phyloP scores from a whole-genome alignment of 53 echinoderm and acorn worm species.

The Astropecten irregularis region DNA sequence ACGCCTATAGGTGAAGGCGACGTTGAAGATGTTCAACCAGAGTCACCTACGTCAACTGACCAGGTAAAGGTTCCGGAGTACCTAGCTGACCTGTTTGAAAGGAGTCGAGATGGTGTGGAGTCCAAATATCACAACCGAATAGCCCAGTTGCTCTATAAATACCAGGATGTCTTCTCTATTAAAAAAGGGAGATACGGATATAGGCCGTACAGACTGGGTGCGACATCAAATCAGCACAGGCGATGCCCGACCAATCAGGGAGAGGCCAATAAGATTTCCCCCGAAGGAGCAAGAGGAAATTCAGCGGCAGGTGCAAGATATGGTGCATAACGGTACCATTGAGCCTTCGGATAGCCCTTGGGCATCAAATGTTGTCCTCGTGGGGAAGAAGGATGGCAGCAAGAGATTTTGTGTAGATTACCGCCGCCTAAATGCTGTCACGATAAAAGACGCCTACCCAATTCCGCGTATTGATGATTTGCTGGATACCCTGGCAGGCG shows the following conservation, averaged over 20 bases:
- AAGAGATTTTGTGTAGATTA: neutral
- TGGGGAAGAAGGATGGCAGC: neutral
- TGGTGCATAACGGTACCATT: slow-evolving; percentile 1
- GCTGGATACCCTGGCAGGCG: neutral
- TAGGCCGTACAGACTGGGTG: slow-evolving; percentile 38
- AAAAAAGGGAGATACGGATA: slow-evolving; percentile 34
- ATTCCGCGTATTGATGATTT: slow-evolving; percentile 1
- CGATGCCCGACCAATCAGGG: neutral
- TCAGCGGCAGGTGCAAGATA: slow-evolving; percentile 4
- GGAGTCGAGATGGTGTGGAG: neutral
- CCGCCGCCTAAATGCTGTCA: neutral
- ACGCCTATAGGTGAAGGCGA: slow-evolving; percentile 27
- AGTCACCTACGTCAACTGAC: too few relatives aligned
- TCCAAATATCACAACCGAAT: neutral
- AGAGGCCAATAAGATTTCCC: slow-evolving; percentile 42
- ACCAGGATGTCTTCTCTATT: too few relatives aligned
- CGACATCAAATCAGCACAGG: slow-evolving; percentile 49
- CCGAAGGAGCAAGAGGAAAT: slow-evolving; percentile 45
- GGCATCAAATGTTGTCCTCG: neutral
- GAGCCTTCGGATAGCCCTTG: slow-evolving; percentile 60
- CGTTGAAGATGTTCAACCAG: neutral
- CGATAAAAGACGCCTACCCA: neutral
- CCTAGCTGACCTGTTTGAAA: too few relatives aligned
- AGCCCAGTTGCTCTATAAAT: neutral
- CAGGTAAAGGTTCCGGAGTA: neutral